These are phyloP conservation scores for Holotrichia oblita DNA, from an alignment of 1,140 invertebrate species.

Conservation along the genomic window DNA sequence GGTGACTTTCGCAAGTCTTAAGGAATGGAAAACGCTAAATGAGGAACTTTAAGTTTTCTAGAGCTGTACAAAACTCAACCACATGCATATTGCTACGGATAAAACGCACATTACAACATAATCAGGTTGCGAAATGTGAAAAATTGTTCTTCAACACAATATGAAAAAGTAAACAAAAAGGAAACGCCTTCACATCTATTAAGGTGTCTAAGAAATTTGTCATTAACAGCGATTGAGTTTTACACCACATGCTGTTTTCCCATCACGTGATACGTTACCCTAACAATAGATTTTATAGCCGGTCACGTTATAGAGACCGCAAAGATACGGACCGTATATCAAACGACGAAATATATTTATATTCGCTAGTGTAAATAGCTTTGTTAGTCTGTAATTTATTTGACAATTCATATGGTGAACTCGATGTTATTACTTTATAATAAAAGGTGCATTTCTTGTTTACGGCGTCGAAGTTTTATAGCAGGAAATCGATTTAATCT, in stretches of 20 bases:
- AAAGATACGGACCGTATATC: too few species aligned
- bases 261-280: too few species aligned
- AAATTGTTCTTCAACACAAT: too few species aligned
- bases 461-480: not conserved
- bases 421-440: not conserved
- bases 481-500: not conserved
- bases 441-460: not conserved
- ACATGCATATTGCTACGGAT: too few species aligned
- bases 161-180: not conserved
- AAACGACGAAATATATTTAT: not conserved
- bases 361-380: not conserved
- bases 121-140: too few species aligned
- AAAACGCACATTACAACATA: too few species aligned
- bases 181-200: conserved; percentile 1
- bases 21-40: too few species aligned
- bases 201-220: conserved; percentile 10
- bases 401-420: conserved; percentile 1
- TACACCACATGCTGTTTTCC: conserved; percentile 29
- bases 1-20: too few species aligned
- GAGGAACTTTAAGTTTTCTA: too few species aligned
- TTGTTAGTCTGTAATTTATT: conserved; percentile 1
- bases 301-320: not conserved
- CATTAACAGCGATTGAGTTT: conserved; percentile 33
- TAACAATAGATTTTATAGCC: not conserved
- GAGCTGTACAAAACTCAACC: too few species aligned